Evolutionary conservation across 2,797 vertebrate genomes (phyloP).

Genomic region (Botia almorhae): DNA sequence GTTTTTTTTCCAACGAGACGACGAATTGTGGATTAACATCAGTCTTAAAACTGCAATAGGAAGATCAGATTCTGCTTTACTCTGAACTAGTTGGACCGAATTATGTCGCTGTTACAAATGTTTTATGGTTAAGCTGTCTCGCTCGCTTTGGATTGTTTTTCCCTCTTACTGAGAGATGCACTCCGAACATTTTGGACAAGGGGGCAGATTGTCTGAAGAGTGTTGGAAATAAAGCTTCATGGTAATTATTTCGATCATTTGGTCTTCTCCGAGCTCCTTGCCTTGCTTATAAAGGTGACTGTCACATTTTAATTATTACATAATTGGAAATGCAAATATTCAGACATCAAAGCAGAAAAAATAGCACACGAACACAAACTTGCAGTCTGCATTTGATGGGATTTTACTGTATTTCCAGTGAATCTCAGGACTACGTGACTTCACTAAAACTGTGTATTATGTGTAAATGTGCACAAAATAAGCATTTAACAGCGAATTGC

Average conservation of each 20-base stretch:
- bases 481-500: not conserved
- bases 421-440: not conserved
- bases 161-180: conserved; percentile 64
- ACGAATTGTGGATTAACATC: conserved; percentile 83
- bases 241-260: conserved; percentile 70
- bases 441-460: conserved; percentile 2
- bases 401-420: not conserved
- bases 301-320: conserved; percentile 35
- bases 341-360: not conserved
- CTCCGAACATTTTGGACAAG: conserved; percentile 69
- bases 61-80: conserved; percentile 74
- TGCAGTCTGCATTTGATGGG: not conserved
- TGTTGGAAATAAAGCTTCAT: conserved; percentile 64
- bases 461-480: not conserved
- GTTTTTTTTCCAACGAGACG: conserved; percentile 74
- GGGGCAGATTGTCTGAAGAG: conserved; percentile 68
- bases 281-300: conserved; percentile 11
- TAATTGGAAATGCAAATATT: not conserved
- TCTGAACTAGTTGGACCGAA: conserved; percentile 80
- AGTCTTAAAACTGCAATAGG: conserved; percentile 81
- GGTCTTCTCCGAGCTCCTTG: conserved; percentile 23
- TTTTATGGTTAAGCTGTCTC: conserved; percentile 57
- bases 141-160: conserved; percentile 62
- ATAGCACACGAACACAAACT: conserved; percentile 34
- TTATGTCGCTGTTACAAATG: conserved; percentile 74